These are phyloP conservation scores for Drosophila ohnishii DNA, from an alignment of 1,140 invertebrate species.

Conservation along the genomic window DNA sequence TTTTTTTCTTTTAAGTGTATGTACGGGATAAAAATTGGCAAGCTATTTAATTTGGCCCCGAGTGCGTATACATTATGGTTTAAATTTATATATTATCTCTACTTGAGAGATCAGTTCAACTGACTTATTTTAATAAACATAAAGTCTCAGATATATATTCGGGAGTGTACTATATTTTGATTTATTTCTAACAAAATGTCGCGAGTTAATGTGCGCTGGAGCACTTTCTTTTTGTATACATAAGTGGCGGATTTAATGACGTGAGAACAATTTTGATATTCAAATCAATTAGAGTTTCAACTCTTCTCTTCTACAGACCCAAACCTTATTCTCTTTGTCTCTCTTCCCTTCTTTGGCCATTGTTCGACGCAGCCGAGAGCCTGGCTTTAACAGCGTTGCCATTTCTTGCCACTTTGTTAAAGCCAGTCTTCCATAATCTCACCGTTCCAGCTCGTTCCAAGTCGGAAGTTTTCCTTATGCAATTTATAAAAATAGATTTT, in stretches of 20 bases:
- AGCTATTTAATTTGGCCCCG: slow-evolving; percentile 8
- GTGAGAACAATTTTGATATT: slow-evolving; percentile 24
- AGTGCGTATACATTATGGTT: slow-evolving; percentile 13
- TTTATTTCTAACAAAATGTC: slow-evolving; percentile 1
- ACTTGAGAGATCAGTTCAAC: background rate
- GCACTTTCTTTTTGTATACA: slow-evolving; percentile 20
- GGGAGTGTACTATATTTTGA: background rate
- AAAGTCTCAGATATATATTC: background rate
- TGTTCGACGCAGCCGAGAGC: slow-evolving; percentile 22
- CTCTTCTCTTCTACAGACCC: slow-evolving; percentile 24
- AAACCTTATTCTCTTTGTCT: slow-evolving; percentile 39
- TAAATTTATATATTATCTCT: background rate
- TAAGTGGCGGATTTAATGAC: slow-evolving; percentile 1
- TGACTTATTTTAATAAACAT: background rate
- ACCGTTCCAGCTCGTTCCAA: background rate
- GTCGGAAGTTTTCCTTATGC: background rate
- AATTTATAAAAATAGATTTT: background rate
- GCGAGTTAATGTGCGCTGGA: background rate
- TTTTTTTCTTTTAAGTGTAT: slow-evolving; percentile 48
- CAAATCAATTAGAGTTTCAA: slow-evolving; percentile 24
- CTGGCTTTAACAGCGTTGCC: slow-evolving; percentile 27
- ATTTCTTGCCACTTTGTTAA: slow-evolving; percentile 6
- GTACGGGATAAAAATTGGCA: slow-evolving; percentile 28
- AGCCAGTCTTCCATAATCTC: slow-evolving; percentile 5
- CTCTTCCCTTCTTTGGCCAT: slow-evolving; percentile 27